These are phyloP conservation scores for Thunnus maccoyii DNA, from an alignment of 2,113 vertebrate species.

Conservation along the genomic window DNA sequence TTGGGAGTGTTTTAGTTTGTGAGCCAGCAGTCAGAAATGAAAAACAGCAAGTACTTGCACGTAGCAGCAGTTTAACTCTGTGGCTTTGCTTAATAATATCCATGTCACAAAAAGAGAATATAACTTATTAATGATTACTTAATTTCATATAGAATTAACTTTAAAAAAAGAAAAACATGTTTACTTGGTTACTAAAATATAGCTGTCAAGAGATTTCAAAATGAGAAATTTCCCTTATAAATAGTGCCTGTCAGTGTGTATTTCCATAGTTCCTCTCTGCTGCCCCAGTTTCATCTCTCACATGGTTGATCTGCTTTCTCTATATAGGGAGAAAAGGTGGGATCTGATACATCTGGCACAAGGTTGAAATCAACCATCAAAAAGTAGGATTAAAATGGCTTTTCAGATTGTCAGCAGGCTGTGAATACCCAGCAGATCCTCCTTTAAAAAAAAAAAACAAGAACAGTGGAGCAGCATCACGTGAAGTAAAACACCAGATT, in stretches of 20 bases:
- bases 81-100: neutral
- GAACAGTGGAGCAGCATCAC: neutral
- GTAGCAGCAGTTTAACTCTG: neutral
- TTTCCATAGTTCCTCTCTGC: neutral
- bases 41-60: no score
- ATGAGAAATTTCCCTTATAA: neutral
- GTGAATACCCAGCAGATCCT: conserved; percentile 33
- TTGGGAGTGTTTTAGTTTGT: conserved; percentile 29
- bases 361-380: conserved; percentile 50
- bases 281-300: conserved; percentile 39
- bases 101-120: neutral
- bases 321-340: conserved; percentile 37
- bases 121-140: neutral
- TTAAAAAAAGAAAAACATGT: neutral
- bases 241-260: neutral
- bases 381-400: conserved; percentile 66
- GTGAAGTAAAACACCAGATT: neutral
- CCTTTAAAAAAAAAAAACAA: neutral
- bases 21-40: neutral
- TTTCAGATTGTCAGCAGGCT: conserved; percentile 61
- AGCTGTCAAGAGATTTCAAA: neutral
- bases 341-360: conserved; percentile 59
- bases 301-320: conserved; percentile 41
- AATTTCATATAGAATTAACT: neutral
- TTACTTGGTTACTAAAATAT: neutral